Conservation (phyloP, 2,888 invertebrate species). For the Romanomermis culicivorax region DNA sequence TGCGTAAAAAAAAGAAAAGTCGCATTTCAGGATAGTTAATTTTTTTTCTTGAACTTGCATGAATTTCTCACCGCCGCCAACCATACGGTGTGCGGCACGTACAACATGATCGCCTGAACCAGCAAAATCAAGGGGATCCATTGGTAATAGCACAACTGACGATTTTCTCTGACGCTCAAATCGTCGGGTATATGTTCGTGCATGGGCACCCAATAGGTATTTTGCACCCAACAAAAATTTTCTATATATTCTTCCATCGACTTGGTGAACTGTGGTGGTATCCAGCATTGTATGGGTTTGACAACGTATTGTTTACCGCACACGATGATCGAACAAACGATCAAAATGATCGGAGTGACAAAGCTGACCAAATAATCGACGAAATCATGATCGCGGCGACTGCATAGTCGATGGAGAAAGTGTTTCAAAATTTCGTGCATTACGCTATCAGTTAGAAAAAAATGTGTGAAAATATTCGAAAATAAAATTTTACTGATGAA, state of each 20-base stretch:
- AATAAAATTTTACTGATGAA: no score
- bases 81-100: neutral
- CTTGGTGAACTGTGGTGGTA: conserved; percentile 4
- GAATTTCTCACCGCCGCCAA: no score
- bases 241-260: conserved; percentile 7
- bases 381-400: conserved; percentile 8
- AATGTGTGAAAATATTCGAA: no score
- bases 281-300: conserved; percentile 6
- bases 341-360: neutral
- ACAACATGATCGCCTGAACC: conserved; percentile 4
- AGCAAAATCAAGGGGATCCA: conserved; percentile 5
- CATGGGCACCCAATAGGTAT: conserved; percentile 7
- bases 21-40: no score
- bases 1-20: no score
- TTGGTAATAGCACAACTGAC: conserved; percentile 6
- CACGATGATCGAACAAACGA: neutral
- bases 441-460: no score
- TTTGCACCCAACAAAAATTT: conserved; percentile 7
- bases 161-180: neutral
- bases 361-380: conserved; percentile 3
- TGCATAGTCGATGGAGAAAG: neutral
- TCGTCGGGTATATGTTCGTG: conserved; percentile 8
- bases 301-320: conserved; percentile 3
- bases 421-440: neutral
- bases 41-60: no score